A percentile compares a stretch with the other conserved stretches of the same genome.
Conservation (phyloP, 2,113 vertebrate species). For the Ranitomeya imitator region DNA sequence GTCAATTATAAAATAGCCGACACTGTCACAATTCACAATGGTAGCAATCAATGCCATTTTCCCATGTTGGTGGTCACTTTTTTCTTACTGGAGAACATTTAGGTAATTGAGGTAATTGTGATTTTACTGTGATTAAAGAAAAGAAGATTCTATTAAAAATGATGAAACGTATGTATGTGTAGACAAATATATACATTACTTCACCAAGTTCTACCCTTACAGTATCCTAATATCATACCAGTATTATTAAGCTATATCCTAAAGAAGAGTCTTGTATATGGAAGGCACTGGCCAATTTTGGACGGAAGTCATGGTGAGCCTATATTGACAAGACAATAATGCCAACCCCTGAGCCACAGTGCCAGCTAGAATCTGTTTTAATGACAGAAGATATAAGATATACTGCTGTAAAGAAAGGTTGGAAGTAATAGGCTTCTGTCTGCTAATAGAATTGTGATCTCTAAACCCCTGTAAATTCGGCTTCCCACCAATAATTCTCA, state of each 20-base stretch:
- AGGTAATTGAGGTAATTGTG: not conserved
- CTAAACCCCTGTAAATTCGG: not conserved
- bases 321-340: not conserved
- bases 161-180: too few relatives aligned
- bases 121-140: not conserved
- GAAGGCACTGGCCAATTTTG: not conserved
- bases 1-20: not conserved
- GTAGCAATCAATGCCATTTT: too few relatives aligned
- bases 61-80: not conserved
- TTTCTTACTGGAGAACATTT: not conserved
- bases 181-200: not conserved
- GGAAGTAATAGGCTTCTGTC: constrained; percentile 18
- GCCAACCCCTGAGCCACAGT: not conserved
- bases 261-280: not conserved
- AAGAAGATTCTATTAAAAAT: too few relatives aligned
- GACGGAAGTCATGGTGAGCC: not conserved
- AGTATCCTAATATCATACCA: not conserved
- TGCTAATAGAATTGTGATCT: constrained; percentile 24
- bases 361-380: not conserved
- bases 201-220: not conserved
- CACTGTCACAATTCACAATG: not conserved
- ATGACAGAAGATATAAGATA: constrained; percentile 2
- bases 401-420: not conserved
- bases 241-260: not conserved
- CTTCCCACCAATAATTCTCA: constrained; percentile 35